Evolutionary conservation across 2,888 invertebrate genomes (phyloP).

Genomic region (Bedellia somnulentella): DNA sequence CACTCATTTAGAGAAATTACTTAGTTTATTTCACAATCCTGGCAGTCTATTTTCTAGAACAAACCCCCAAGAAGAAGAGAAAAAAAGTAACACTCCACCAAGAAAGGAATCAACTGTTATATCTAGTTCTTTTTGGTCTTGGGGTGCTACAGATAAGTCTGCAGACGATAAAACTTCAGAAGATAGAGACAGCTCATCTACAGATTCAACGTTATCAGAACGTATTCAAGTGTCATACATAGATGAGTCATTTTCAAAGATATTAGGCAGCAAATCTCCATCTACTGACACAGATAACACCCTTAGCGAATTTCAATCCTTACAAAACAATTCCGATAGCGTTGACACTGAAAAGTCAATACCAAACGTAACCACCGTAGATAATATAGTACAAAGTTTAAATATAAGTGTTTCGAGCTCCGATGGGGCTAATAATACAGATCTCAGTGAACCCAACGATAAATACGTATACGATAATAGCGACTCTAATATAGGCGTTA

Average conservation of each 20-base stretch:
- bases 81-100: slow-evolving; percentile 39
- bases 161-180: slow-evolving; percentile 24
- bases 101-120: slow-evolving; percentile 38
- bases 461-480: slow-evolving; percentile 19
- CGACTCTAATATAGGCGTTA: slow-evolving; percentile 1
- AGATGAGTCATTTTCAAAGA: slow-evolving; percentile 47
- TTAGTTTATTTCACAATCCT: slow-evolving; percentile 68
- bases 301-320: slow-evolving; percentile 43
- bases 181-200: slow-evolving; percentile 35
- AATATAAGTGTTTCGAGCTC: slow-evolving; percentile 33
- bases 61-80: slow-evolving; percentile 35
- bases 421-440: slow-evolving; percentile 28
- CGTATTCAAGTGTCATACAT: slow-evolving; percentile 48
- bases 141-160: slow-evolving; percentile 24
- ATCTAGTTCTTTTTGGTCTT: slow-evolving; percentile 50
- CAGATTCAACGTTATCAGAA: slow-evolving; percentile 47
- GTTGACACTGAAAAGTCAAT: slow-evolving; percentile 16
- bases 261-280: slow-evolving; percentile 46
- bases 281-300: slow-evolving; percentile 52
- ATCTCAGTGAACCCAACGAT: slow-evolving; percentile 48
- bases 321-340: slow-evolving; percentile 22
- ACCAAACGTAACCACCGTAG: slow-evolving; percentile 29
- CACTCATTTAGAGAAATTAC: slow-evolving; percentile 65
- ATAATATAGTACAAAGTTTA: slow-evolving; percentile 54
- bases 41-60: slow-evolving; percentile 60